Conservation (phyloP, 30 jellyfish, hydroid and myxozoan species). For the Haliclystus octoradiatus region DNA sequence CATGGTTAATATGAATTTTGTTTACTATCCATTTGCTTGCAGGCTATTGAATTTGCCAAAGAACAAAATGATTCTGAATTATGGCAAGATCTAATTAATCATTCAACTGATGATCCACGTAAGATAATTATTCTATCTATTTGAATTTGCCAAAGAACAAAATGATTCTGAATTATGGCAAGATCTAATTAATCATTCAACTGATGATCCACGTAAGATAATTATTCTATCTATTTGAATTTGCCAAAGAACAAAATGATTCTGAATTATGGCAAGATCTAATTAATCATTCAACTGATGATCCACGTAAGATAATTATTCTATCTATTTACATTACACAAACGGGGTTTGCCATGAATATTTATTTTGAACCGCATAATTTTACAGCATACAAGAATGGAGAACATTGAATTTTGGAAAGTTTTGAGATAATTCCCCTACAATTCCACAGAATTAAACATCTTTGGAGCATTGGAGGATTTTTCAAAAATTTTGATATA, state of each 20-base stretch:
- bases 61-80: conserved; percentile 85
- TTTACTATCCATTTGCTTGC: background rate
- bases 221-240: background rate
- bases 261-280: conserved; percentile 8
- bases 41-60: conserved; percentile 91
- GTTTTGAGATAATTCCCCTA: too few relatives aligned
- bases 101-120: conserved; percentile 63
- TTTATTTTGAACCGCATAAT: too few relatives aligned
- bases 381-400: too few relatives aligned
- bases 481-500: too few relatives aligned
- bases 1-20: background rate
- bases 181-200: conserved; percentile 52
- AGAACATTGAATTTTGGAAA: too few relatives aligned
- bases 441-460: too few relatives aligned
- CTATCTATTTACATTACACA: background rate
- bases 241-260: background rate
- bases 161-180: background rate
- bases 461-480: too few relatives aligned
- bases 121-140: background rate
- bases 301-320: conserved; percentile 33
- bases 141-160: background rate
- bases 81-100: conserved; percentile 79
- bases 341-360: too few relatives aligned
- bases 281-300: conserved; percentile 51
- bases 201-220: conserved; percentile 46